These are phyloP conservation scores for Rhinoptilus africanus DNA, from an alignment of 2,113 vertebrate species.

Conservation along the genomic window DNA sequence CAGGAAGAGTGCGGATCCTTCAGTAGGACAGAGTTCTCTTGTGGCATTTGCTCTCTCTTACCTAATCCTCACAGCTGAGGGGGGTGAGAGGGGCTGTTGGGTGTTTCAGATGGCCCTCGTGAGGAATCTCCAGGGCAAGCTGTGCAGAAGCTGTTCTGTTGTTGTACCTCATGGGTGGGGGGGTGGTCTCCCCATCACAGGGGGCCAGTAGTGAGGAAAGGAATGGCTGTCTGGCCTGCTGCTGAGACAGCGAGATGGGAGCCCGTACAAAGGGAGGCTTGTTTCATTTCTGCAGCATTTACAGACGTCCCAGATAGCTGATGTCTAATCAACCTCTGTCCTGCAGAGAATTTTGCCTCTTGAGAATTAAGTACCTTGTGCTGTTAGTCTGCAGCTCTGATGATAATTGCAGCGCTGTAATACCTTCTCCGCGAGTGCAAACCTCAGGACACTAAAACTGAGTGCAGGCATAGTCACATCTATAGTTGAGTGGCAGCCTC, in stretches of 20 bases:
- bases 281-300: neutral
- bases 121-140: neutral
- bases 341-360: neutral
- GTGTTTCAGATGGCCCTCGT: neutral
- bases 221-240: neutral
- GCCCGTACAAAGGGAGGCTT: neutral
- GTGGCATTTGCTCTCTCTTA: neutral
- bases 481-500: neutral
- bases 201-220: neutral
- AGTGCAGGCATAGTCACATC: neutral
- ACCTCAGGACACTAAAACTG: neutral
- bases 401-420: slow-evolving; percentile 2
- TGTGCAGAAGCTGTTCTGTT: neutral
- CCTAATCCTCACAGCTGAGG: neutral
- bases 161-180: accelerated
- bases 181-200: neutral
- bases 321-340: neutral
- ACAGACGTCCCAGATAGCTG: neutral
- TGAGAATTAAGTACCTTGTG: neutral
- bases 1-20: neutral
- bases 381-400: neutral
- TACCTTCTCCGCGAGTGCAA: neutral
- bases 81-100: neutral
- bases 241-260: neutral
- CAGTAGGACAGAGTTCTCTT: neutral